Conservation (phyloP, 2,888 invertebrate genomes). For the Quadroppia sp. region DNA sequence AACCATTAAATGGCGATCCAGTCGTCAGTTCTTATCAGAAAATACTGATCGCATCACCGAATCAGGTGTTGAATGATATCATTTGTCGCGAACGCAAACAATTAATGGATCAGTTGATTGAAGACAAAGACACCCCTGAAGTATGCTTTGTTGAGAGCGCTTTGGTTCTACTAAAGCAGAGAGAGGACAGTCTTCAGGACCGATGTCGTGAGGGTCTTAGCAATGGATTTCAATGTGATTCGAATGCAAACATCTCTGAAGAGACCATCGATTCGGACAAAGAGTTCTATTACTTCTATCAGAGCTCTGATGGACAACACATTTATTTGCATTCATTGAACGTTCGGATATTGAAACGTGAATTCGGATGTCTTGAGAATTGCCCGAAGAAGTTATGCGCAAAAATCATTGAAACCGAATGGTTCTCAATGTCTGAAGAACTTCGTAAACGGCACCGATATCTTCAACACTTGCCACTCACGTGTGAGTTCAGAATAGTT, state of each 20-base stretch:
- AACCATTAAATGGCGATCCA: slow-evolving; percentile 34
- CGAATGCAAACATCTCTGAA: background rate
- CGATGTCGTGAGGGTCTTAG: background rate
- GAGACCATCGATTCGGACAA: slow-evolving; percentile 52
- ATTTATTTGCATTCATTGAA: slow-evolving; percentile 86
- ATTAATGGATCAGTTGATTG: slow-evolving; percentile 58
- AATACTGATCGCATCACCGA: slow-evolving; percentile 40
- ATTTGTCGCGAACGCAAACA: slow-evolving; percentile 69
- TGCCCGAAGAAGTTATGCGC: slow-evolving; percentile 71
- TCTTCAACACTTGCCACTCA: slow-evolving; percentile 79
- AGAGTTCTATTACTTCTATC: slow-evolving; percentile 70
- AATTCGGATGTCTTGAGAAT: slow-evolving; percentile 74
- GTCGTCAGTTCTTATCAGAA: slow-evolving; percentile 37
- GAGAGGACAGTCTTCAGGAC: slow-evolving; percentile 54
- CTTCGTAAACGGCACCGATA: slow-evolving; percentile 69
- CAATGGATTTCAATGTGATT: background rate
- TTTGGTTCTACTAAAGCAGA: slow-evolving; percentile 62
- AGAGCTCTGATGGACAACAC: slow-evolving; percentile 87
- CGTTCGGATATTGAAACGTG: slow-evolving; percentile 77
- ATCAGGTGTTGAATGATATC: slow-evolving; percentile 54
- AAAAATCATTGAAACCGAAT: slow-evolving; percentile 79
- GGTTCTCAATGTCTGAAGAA: slow-evolving; percentile 77
- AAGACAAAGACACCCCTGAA: slow-evolving; percentile 69
- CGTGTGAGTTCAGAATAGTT: slow-evolving; percentile 82
- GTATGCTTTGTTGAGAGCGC: slow-evolving; percentile 81